Evolutionary conservation across 1,140 invertebrate genomes (phyloP).

Genomic region (Solenopsis fugax): DNA sequence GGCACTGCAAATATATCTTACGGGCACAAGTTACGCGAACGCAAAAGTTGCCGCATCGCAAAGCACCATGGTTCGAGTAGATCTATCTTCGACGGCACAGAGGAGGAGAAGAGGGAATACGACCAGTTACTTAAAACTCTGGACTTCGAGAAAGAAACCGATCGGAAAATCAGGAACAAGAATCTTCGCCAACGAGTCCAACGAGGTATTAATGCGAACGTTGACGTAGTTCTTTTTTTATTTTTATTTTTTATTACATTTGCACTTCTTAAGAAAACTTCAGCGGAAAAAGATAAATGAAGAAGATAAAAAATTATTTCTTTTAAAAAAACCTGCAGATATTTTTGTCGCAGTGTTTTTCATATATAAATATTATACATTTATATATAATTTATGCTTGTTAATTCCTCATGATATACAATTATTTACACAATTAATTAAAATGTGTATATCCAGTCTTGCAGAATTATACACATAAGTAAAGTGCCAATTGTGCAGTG

Average conservation of each 20-base stretch:
- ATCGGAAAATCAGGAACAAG: conserved; percentile 68
- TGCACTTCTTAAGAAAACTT: conserved; percentile 8
- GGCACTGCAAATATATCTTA: conserved; percentile 69
- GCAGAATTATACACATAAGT: too few species aligned
- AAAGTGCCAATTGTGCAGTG: too few species aligned
- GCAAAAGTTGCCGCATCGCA: conserved; percentile 12
- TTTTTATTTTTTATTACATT: background rate
- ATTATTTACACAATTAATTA: background rate
- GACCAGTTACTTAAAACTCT: conserved; percentile 62
- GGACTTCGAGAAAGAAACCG: conserved; percentile 71
- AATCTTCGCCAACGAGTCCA: conserved; percentile 65
- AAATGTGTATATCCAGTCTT: background rate
- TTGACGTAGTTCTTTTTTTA: background rate
- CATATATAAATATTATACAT: background rate
- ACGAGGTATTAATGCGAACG: conserved; percentile 61
- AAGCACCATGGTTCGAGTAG: background rate
- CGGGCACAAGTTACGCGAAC: conserved; percentile 71
- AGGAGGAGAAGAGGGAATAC: conserved; percentile 61
- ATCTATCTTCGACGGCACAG: conserved; percentile 37
- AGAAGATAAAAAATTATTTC: background rate
- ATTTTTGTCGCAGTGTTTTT: background rate
- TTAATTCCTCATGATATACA: background rate
- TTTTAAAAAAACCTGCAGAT: background rate
- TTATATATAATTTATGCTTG: background rate
- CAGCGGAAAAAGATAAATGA: background rate